These are phyloP conservation scores for Labeo catla DNA, from an alignment of 2,113 vertebrate genomes.

Conservation along the genomic window DNA sequence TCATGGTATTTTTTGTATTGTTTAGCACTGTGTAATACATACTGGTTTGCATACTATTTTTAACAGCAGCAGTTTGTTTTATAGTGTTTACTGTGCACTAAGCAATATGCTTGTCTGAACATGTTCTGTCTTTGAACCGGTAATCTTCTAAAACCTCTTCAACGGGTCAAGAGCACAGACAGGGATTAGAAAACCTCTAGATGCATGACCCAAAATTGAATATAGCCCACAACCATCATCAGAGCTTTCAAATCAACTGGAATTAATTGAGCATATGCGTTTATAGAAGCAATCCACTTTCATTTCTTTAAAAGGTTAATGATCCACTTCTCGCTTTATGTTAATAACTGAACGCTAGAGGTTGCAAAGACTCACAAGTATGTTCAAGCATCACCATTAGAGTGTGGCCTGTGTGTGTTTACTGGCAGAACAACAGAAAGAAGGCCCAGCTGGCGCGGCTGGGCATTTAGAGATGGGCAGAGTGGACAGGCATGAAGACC, in stretches of 20 bases:
- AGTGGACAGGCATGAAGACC: neutral
- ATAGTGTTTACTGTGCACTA: neutral
- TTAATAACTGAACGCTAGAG: conserved; percentile 1
- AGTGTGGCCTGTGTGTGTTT: neutral
- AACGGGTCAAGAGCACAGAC: conserved; percentile 25
- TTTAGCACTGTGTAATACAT: too few relatives aligned
- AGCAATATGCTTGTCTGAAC: neutral
- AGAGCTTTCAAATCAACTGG: neutral
- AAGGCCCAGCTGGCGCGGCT: neutral
- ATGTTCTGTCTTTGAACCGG: neutral
- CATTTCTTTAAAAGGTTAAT: conserved; percentile 11
- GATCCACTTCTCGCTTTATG: conserved; percentile 12
- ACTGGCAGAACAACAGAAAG: conserved; percentile 5
- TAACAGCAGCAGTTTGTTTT: neutral
- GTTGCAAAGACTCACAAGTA: neutral
- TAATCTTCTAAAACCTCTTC: conserved; percentile 20
- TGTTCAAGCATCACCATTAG: neutral
- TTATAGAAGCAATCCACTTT: conserved; percentile 26
- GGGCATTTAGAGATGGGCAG: neutral
- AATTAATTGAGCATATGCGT: conserved; percentile 23
- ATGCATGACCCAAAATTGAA: conserved; percentile 47
- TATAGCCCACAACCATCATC: conserved; percentile 39
- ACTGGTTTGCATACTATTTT: neutral
- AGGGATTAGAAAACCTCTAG: conserved; percentile 40
- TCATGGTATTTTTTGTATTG: neutral